Evolutionary conservation across 2,113 vertebrate genomes (phyloP).

Genomic region (Procapra przewalskii): DNA sequence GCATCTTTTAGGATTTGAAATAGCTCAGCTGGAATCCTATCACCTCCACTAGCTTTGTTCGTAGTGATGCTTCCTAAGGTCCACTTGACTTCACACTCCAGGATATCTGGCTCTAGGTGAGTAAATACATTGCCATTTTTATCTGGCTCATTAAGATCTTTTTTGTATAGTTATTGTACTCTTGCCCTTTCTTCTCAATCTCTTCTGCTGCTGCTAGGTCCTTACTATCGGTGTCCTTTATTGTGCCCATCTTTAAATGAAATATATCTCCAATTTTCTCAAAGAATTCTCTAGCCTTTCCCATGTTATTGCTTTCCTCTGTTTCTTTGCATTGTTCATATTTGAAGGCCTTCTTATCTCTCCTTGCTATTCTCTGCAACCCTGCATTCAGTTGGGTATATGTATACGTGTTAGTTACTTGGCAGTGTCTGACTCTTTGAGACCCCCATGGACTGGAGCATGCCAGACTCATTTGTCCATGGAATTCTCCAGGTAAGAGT

Average conservation of each 20-base stretch:
- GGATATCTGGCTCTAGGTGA: not conserved
- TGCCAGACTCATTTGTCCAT: not conserved
- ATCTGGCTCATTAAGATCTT: not conserved
- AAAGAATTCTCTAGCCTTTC: not conserved
- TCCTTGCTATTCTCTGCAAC: not conserved
- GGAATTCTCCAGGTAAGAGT: not conserved
- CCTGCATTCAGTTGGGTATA: not conserved
- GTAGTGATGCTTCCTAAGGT: not conserved
- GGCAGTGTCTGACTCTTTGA: not conserved
- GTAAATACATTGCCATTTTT: not conserved
- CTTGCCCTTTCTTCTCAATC: not conserved
- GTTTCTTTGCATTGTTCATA: not conserved
- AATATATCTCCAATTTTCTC: not conserved
- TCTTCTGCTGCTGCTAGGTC: not conserved
- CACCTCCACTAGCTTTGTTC: not conserved
- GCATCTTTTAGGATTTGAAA: not conserved
- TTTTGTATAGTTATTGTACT: not conserved
- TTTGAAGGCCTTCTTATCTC: not conserved
- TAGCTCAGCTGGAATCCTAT: not conserved
- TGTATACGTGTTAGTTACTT: not conserved
- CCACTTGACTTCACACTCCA: not conserved
- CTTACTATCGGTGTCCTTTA: not conserved
- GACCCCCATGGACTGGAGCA: not conserved
- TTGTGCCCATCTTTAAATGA: not conserved
- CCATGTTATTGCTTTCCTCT: not conserved